A percentile compares a stretch with the other conserved stretches of the same genome.
phyloP scores from a whole-genome alignment of 2,113 vertebrate species.

The Plecotus auritus region DNA sequence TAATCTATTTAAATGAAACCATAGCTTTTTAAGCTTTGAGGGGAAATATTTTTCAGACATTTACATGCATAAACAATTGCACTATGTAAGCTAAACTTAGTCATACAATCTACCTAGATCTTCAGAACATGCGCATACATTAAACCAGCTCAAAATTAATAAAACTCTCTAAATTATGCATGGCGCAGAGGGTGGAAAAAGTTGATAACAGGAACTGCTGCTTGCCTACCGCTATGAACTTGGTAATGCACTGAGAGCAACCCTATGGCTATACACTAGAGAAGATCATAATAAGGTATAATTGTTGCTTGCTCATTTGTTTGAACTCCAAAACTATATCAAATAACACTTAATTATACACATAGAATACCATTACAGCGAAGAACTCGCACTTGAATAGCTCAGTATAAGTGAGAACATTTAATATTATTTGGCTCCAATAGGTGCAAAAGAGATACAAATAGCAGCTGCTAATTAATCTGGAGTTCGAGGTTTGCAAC shows the following conservation, averaged over 20 bases:
- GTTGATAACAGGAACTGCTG: constrained; percentile 81
- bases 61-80: constrained; percentile 75
- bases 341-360: constrained; percentile 85
- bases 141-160: constrained; percentile 79
- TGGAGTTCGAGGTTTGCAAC: constrained; percentile 78
- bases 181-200: constrained; percentile 76
- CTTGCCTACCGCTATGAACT: constrained; percentile 74
- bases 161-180: constrained; percentile 81
- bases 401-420: constrained; percentile 78
- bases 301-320: constrained; percentile 85
- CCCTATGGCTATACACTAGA: constrained; percentile 74
- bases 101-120: constrained; percentile 72
- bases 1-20: constrained; percentile 77
- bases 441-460: constrained; percentile 80
- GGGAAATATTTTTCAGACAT: constrained; percentile 78
- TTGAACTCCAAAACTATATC: constrained; percentile 84
- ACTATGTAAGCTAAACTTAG: constrained; percentile 75
- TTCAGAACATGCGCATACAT: constrained; percentile 74
- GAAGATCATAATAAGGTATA: constrained; percentile 80
- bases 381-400: constrained; percentile 73
- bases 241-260: constrained; percentile 73
- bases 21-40: constrained; percentile 73
- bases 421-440: constrained; percentile 79
- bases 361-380: constrained; percentile 76
- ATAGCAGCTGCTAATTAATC: constrained; percentile 81